Base-by-base conservation (phyloP, 2,113 vertebrate species). In the Ophiodon elongatus region DNA sequence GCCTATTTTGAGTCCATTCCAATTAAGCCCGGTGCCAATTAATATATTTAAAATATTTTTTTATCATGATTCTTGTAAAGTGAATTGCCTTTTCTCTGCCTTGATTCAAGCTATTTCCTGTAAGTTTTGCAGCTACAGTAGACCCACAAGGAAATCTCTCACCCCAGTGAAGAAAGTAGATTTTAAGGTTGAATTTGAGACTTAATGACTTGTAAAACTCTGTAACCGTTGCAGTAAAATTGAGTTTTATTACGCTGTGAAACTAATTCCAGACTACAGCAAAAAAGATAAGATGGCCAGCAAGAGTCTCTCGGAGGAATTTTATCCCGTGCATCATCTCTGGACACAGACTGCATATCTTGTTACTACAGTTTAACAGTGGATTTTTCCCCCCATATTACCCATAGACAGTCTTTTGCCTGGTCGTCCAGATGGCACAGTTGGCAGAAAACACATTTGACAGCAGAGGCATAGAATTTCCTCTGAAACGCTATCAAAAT, bases 401-500 rank as follows among this genome's bases (percentile, higher is more conserved):
- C 43, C 43, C 52, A 60, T 6, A 76, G 80, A 68, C 76, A 56
- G 66, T 52, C 76, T 75, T 79, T 84, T 63, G 39, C 80, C 25
- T 52, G 62, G 63, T 67, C n/a, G 80, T 91, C 87, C 88, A 93
- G 87, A 91, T 91, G 87, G 86, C 15, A 37, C 77, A 29, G 69
- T 85, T 89, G 87, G 85, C 82, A 82, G 76, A 69, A 70, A 52
- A 67, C 76, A 67, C 35, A 35, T 81, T 69, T 73, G 75, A 86
- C 79, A 85, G 80, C 64, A 74, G 73, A 83, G 77, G 41, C 68
- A 67, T 4, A 64, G 64, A 35, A 50, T 86, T 85, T 85, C 60
- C 88, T 88, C 9, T 37, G 77, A 88, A 69, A 79, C 13, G 66
- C 69, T 71, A 67, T 77, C 71, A 84, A 80, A 90, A 83, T 82